Evolutionary conservation across 2,888 invertebrate species (phyloP), one percentile per base, ranked within the genome.

Genomic region (Agrotis exclamationis): DNA sequence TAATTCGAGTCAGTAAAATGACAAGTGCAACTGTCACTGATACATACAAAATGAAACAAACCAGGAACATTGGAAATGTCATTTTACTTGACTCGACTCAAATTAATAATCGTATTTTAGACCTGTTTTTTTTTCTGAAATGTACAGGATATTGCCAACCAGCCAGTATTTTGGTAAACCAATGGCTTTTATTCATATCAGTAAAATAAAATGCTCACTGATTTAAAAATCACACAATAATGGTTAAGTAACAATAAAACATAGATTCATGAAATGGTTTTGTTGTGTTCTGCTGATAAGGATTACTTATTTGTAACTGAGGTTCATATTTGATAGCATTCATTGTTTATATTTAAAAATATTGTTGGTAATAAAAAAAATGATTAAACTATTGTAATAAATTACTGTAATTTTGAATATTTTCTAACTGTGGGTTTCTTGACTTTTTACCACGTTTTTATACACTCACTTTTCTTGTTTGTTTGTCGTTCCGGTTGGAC

Each of bases 231-330:
- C 16, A 50, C 47, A 13, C 14, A 28, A 20, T 11, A 44, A 28
- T 79, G 45, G 24, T 66, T 20, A 65, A 62, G 0, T 28, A 59
- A 68, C 45, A 48, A 63, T 74, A 74, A 76, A 79, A 48, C 50
- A 51, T 4, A 20, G 13, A 54, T 50, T 54, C 39, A n/a, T 39
- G 66, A 79, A 66, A 74, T 48, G 22, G 28, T 48, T 33, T 56
- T 62, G 28, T 65, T 79, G 44, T 51, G 28, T 78, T 74, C 14
- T 6, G 7, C 44, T 68, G 59, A 79, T 79, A 67, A 60, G 28
- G 53, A 60, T 63, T 73, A 47, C 50, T 66, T 73, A 33, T 33
- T 33, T 33, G 3, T 28, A 71, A 59, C 33, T 63, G 14, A 45
- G 47, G 13, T 28, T 59, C 20, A 16, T 63, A 53, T 18, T 58